Conservation (phyloP, 2,888 invertebrate genomes). For the Abrostola tripartita region DNA sequence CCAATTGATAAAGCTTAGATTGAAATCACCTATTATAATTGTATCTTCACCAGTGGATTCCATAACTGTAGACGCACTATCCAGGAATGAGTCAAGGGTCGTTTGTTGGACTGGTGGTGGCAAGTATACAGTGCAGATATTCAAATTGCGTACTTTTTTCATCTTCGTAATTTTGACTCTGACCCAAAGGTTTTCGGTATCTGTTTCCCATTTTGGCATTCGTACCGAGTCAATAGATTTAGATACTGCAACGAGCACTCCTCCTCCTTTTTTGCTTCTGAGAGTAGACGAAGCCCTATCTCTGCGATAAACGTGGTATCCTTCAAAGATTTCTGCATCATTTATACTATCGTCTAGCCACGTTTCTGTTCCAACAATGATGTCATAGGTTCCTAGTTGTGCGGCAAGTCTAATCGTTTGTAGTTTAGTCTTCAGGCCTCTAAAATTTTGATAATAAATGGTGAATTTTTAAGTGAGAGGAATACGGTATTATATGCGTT, state of each 20-base stretch:
- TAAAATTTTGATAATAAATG: neutral
- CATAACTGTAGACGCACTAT: neutral
- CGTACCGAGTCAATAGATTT: slow-evolving; percentile 1
- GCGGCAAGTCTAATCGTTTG: neutral
- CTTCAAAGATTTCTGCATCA: neutral
- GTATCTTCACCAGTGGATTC: slow-evolving; percentile 1
- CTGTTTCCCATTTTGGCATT: slow-evolving; percentile 2
- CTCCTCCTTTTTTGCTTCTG: slow-evolving; percentile 6
- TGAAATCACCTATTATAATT: slow-evolving; percentile 3
- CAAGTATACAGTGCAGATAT: neutral
- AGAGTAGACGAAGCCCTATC: neutral
- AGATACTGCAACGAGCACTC: slow-evolving; percentile 5
- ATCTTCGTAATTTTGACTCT: neutral
- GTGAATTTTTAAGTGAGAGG: neutral
- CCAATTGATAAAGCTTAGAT: slow-evolving; percentile 11
- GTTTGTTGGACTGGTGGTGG: slow-evolving; percentile 5
- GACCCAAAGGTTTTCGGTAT: slow-evolving; percentile 8
- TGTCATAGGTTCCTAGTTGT: neutral
- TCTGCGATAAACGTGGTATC: neutral
- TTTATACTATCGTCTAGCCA: neutral
- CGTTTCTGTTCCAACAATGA: neutral
- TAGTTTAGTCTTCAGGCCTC: neutral
- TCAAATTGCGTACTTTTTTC: neutral
- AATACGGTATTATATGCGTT: neutral
- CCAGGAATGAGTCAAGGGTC: neutral